Base-by-base conservation (phyloP, 2,888 invertebrate genomes). In the Acrobasis consociella region DNA sequence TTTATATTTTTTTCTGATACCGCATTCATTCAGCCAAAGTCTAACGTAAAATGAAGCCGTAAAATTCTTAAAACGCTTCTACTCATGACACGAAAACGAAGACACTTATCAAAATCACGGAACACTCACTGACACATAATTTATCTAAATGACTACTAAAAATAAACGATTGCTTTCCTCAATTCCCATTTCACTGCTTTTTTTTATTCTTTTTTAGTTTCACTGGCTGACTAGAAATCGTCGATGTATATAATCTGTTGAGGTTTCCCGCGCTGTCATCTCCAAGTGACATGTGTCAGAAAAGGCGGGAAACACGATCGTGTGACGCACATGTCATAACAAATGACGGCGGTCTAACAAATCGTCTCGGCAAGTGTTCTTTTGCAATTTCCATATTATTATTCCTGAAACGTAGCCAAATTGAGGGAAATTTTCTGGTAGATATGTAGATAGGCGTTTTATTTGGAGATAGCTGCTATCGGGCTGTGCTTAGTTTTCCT, bases 331-430 rank as follows among this genome's bases (percentile, higher is more conserved):
- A 52, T 55, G 39, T 55, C 55, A 55, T 55, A 55, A 39, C 55
- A 55, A 55, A 39, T 55, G 55, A 39, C 39, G 39, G 38, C 53
- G 55, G 55, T 38, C 10, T 55, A 38, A 55, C 55, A 55, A 55
- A 55, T 55, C 55, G 16, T 38, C 55, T 55, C 55, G 39, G 39
- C 16, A 55, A 39, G 55, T 39, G 55, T 39, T 55, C 16, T 55
- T 55, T 55, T 39, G 55, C 55, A 39, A 55, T 55, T 55, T 55
- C 15, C 55, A 52, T 52, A 52, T 52, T 52, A 52, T 52, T 13
- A 31, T 52, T 31, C 52, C 52, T 52, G 52, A 52, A 52, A 37
- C 31, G 13, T 31, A 37, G 52, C 52, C 52, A 52, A 52, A 52
- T 52, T 52, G 31, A 31, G 2, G 8, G 31, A 31, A 16, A 52